phyloP scores from a whole-genome alignment of 2,113 vertebrate genomes.

The Myrmecobius fasciatus region DNA sequence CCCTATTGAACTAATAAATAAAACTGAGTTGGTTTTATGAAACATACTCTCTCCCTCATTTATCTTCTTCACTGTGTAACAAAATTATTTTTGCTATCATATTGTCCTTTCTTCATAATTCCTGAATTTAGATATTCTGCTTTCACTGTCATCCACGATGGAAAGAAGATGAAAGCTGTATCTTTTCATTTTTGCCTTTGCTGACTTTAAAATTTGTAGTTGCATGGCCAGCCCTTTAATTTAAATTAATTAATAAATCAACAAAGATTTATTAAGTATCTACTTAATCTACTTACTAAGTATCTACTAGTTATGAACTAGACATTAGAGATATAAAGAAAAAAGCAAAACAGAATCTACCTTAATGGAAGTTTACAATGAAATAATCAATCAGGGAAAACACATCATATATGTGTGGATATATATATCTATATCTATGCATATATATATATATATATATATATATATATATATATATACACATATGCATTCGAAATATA shows the following conservation, averaged over 20 bases:
- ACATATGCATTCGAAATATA: neutral
- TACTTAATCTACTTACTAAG: too few species aligned
- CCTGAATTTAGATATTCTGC: neutral
- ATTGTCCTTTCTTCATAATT: neutral
- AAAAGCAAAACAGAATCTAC: neutral
- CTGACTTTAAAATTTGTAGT: neutral
- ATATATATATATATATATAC: neutral
- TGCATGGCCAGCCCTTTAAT: neutral
- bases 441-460: too few species aligned
- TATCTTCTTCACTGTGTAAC: neutral
- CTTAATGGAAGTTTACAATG: neutral
- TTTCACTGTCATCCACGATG: neutral
- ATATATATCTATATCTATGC: too few species aligned
- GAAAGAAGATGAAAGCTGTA: neutral
- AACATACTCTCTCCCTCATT: neutral
- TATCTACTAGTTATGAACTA: neutral
- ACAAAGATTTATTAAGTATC: neutral
- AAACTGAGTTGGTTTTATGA: too few species aligned
- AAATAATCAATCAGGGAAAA: neutral
- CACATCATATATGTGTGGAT: neutral
- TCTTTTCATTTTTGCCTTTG: neutral
- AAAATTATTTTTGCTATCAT: neutral
- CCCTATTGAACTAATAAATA: too few species aligned
- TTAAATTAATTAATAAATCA: neutral
- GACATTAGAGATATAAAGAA: neutral